These are phyloP conservation scores for Eucidaris tribuloides DNA, from an alignment of 35 echinoderm and acorn worm genomes.

Conservation along the genomic window DNA sequence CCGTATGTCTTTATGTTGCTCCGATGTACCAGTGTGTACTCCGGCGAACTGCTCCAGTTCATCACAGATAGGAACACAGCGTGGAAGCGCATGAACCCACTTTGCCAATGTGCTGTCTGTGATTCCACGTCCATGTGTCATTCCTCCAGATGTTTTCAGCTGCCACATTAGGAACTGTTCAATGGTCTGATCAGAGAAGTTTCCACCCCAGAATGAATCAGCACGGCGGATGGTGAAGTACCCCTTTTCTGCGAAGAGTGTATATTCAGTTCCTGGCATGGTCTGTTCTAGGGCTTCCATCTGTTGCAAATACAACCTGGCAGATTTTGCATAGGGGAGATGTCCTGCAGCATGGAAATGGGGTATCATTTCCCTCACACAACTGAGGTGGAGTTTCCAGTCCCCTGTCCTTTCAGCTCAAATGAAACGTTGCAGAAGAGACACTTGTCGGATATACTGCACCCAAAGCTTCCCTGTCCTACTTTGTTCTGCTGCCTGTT, in stretches of 20 bases:
- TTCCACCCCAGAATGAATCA: conserved; percentile 57
- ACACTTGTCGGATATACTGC: conserved; percentile 35
- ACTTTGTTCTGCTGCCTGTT: conserved; percentile 23
- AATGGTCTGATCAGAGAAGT: conserved; percentile 59
- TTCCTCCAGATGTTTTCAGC: conserved; percentile 49
- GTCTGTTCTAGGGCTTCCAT: conserved; percentile 24
- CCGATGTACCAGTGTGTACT: conserved; percentile 20
- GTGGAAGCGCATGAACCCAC: conserved; percentile 37
- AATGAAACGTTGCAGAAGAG: conserved; percentile 42
- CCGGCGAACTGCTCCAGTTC: conserved; percentile 35
- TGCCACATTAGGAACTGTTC: conserved; percentile 60
- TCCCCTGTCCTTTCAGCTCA: conserved; percentile 55
- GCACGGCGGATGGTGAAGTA: conserved; percentile 29
- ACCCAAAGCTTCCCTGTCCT: conserved; percentile 54
- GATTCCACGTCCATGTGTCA: conserved; percentile 34
- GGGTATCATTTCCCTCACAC: conserved; percentile 53
- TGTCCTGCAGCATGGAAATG: conserved; percentile 46
- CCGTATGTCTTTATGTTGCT: conserved; percentile 10
- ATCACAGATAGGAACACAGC: conserved; percentile 23
- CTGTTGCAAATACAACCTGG: conserved; percentile 31
- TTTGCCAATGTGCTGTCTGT: conserved; percentile 35
- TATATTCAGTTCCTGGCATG: conserved; percentile 43
- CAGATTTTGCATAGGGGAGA: not conserved
- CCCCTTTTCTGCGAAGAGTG: conserved; percentile 36
- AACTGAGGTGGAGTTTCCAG: conserved; percentile 49